Conservation (phyloP, 2,113 vertebrate species). For the Aegotheles bennettii region DNA sequence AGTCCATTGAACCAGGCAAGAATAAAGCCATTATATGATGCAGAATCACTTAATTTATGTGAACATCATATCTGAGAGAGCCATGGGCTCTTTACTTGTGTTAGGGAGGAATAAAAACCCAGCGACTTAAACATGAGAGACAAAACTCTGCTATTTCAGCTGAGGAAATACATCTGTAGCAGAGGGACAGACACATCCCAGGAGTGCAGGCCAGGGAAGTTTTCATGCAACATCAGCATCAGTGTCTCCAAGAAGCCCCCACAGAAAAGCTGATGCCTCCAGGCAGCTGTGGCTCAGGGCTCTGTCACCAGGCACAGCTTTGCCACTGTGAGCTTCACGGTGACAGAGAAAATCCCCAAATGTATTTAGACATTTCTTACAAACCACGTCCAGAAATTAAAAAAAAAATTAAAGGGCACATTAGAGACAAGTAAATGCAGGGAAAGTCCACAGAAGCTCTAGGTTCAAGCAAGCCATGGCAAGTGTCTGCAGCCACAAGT, state of each 20-base stretch:
- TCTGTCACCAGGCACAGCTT: neutral
- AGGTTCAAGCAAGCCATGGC: neutral
- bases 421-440: neutral
- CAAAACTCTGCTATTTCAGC: neutral
- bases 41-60: neutral
- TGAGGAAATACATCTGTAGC: fast-evolving
- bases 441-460: neutral
- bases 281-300: conserved; percentile 16
- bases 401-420: conserved; percentile 14
- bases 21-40: neutral
- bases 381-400: neutral
- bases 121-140: fast-evolving
- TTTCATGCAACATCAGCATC: neutral
- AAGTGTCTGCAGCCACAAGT: neutral
- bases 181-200: neutral
- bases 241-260: neutral
- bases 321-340: fast-evolving
- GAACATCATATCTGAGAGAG: fast-evolving
- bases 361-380: neutral
- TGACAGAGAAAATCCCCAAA: conserved; percentile 11
- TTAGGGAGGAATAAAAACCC: neutral
- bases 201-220: neutral
- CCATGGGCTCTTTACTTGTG: fast-evolving
- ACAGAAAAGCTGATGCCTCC: neutral
- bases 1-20: neutral